A percentile compares a stretch with the other conserved stretches of the same genome.
phyloP scores from a whole-genome alignment of 2,113 vertebrate genomes.

The Hystrix cristata region DNA sequence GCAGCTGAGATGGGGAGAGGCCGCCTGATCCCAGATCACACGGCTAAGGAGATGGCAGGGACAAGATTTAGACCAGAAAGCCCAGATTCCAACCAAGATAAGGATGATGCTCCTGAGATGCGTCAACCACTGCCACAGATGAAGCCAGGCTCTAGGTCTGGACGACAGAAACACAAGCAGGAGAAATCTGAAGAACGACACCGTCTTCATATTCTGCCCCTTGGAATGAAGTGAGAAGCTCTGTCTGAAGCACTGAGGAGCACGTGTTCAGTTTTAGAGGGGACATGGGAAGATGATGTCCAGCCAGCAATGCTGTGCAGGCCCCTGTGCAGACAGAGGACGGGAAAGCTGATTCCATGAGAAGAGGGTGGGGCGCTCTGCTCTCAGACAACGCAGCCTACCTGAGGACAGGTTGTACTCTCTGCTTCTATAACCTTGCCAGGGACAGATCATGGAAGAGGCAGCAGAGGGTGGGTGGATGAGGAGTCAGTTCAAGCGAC shows the following conservation, averaged over 20 bases:
- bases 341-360: rapidly evolving
- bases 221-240: background rate
- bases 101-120: background rate
- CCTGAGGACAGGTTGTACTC: background rate
- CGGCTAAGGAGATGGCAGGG: background rate
- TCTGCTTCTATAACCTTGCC: background rate
- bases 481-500: background rate
- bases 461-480: background rate
- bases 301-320: rapidly evolving
- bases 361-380: background rate
- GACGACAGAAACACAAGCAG: background rate
- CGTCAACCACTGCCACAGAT: background rate
- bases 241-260: background rate
- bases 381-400: background rate
- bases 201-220: background rate
- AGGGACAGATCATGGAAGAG: background rate
- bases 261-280: background rate
- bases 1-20: background rate
- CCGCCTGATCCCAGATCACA: background rate
- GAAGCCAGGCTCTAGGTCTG: background rate
- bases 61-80: background rate
- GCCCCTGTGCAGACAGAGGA: background rate
- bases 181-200: background rate
- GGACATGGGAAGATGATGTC: background rate
- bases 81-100: background rate